phyloP scores from a whole-genome alignment of 2,888 invertebrate species.

The Athetis lepigone region DNA sequence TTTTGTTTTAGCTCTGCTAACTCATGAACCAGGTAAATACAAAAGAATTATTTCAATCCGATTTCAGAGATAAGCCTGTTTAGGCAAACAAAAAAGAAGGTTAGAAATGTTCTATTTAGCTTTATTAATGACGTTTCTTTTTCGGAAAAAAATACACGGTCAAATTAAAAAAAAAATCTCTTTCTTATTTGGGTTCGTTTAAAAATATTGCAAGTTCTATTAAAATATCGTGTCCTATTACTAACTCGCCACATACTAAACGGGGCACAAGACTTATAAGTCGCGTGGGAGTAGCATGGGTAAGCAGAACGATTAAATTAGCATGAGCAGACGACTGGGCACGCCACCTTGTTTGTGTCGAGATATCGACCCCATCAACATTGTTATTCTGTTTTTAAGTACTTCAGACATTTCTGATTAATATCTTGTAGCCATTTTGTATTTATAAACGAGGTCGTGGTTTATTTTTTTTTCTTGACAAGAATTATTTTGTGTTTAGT shows the following conservation, averaged over 20 bases:
- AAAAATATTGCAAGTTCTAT: neutral
- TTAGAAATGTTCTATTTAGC: too few relatives aligned
- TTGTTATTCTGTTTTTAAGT: slow-evolving; percentile 35
- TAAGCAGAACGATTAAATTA: slow-evolving; percentile 63
- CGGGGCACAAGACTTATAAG: slow-evolving; percentile 63
- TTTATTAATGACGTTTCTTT: too few relatives aligned
- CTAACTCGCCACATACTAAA: slow-evolving; percentile 43
- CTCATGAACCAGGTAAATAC: too few relatives aligned
- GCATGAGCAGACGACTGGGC: slow-evolving; percentile 57
- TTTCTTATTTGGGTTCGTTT: too few relatives aligned
- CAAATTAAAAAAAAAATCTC: neutral
- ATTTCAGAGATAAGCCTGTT: too few relatives aligned
- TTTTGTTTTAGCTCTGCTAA: too few relatives aligned
- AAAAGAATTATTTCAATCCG: too few relatives aligned
- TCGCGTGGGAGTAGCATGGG: slow-evolving; percentile 73
- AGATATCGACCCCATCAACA: slow-evolving; percentile 50
- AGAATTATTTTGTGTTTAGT: too few relatives aligned
- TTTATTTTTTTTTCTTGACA: too few relatives aligned
- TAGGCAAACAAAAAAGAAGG: too few relatives aligned
- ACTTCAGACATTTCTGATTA: slow-evolving; percentile 32
- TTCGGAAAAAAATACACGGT: neutral
- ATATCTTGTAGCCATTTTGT: slow-evolving; percentile 13
- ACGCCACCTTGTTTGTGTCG: slow-evolving; percentile 55
- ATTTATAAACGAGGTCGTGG: neutral
- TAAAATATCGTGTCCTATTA: neutral